Evolutionary conservation across 2,888 invertebrate species (phyloP).

Genomic region (Macaria liturata): DNA sequence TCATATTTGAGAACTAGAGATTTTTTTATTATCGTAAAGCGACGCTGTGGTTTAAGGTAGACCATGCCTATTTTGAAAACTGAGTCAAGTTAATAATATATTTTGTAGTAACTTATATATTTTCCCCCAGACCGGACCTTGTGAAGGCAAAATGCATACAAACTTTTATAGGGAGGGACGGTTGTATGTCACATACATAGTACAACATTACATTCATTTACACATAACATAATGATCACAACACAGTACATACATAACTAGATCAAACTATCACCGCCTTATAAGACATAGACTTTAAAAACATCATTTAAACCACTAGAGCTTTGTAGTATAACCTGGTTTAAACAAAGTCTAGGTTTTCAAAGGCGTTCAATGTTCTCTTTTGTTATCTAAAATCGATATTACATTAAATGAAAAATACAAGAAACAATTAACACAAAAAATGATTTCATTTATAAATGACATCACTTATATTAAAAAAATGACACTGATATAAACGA

Average conservation of each 20-base stretch:
- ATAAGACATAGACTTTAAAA: no score
- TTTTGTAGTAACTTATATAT: no score
- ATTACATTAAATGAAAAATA: slow-evolving; percentile 17
- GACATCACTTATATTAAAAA: slow-evolving; percentile 14
- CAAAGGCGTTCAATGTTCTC: slow-evolving; percentile 15
- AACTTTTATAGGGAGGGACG: neutral
- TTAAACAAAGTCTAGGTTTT: neutral
- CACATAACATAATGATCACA: slow-evolving; percentile 29
- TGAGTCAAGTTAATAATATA: no score
- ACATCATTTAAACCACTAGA: neutral
- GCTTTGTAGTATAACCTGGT: neutral
- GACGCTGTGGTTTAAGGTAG: no score
- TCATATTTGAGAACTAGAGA: no score
- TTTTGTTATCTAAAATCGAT: slow-evolving; percentile 18
- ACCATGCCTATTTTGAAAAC: no score
- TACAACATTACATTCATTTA: slow-evolving; percentile 23
- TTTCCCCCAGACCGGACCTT: no score
- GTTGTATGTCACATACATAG: slow-evolving; percentile 7
- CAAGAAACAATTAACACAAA: slow-evolving; percentile 24
- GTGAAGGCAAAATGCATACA: no score
- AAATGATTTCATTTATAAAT: slow-evolving; percentile 21
- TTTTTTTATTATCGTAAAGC: no score
- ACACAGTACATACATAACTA: slow-evolving; percentile 29
- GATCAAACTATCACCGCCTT: slow-evolving; percentile 23
- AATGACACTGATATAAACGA: slow-evolving; percentile 44